Percentiles rank a stretch among this genome's conserved stretches.
phyloP scores from a whole-genome alignment of 2,113 vertebrate species.

The Macrotis lagotis region DNA sequence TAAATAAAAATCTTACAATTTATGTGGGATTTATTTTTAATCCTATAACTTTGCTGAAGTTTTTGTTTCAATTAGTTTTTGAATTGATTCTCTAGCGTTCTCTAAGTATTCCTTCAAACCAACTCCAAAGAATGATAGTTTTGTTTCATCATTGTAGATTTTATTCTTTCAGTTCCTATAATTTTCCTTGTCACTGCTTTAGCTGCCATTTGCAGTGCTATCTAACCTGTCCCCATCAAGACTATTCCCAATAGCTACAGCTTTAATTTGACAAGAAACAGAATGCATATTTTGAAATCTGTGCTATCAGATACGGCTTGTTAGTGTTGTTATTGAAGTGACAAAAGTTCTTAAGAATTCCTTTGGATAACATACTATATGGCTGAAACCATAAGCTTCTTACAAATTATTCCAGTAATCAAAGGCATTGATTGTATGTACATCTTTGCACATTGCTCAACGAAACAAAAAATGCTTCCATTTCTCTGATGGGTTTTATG shows the following conservation, averaged over 20 bases:
- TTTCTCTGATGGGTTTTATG: slow-evolving; percentile 60
- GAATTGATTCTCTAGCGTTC: background rate
- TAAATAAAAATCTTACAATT: background rate
- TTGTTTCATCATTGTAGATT: background rate
- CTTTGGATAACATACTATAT: slow-evolving; percentile 13
- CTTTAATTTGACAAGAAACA: background rate
- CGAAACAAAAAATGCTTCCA: slow-evolving; percentile 54
- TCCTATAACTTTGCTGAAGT: background rate
- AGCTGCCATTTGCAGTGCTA: background rate
- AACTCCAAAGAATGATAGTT: background rate
- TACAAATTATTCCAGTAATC: background rate
- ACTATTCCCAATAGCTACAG: background rate
- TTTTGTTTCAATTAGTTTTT: background rate
- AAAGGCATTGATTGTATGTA: slow-evolving; percentile 60
- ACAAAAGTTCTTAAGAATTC: background rate
- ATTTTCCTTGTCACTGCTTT: background rate
- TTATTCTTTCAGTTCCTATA: background rate
- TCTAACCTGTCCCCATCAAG: background rate
- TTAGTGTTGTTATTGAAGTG: background rate
- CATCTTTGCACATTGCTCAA: slow-evolving; percentile 52
- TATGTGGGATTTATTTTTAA: background rate
- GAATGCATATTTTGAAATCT: background rate
- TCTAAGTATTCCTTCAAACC: background rate
- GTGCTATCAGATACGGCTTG: background rate
- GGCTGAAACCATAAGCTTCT: slow-evolving; percentile 19